Evolutionary conservation across 1,140 invertebrate genomes (phyloP).

Genomic region (Hylyphantes graminicola): DNA sequence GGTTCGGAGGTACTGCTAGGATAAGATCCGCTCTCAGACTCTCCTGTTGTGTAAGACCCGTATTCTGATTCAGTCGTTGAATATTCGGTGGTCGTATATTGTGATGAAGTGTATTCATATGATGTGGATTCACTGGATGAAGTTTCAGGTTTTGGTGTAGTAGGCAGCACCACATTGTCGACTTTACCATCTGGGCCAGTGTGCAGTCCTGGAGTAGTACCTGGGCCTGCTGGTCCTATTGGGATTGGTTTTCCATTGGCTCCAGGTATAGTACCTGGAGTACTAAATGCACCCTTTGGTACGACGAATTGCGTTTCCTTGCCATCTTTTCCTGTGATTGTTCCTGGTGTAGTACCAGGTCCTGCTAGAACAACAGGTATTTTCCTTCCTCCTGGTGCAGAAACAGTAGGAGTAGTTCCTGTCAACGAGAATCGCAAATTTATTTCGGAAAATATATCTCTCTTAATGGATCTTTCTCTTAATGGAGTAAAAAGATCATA

Average conservation of each 20-base stretch:
- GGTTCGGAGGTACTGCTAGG: not conserved
- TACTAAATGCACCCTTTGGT: not conserved
- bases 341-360: slow-evolving; percentile 21
- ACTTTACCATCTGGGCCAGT: slow-evolving; percentile 10
- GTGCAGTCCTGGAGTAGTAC: slow-evolving; percentile 4
- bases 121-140: not conserved
- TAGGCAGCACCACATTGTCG: not conserved
- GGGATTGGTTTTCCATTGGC: slow-evolving; percentile 12
- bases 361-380: not conserved
- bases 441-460: too few relatives aligned
- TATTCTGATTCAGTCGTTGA: too few relatives aligned
- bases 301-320: not conserved
- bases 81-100: too few relatives aligned
- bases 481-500: too few relatives aligned
- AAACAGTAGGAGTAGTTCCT: not conserved
- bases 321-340: slow-evolving; percentile 2
- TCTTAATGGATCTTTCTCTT: too few relatives aligned
- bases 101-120: too few relatives aligned
- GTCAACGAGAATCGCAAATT: not conserved
- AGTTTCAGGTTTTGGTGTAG: not conserved
- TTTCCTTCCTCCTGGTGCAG: slow-evolving; percentile 2
- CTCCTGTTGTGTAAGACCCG: too few relatives aligned
- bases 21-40: not conserved
- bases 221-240: slow-evolving; percentile 12
- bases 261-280: slow-evolving; percentile 6